Percentiles rank a stretch among this genome's conserved stretches.
Conservation (phyloP, 2,113 vertebrate species). For the Lonchura striata region DNA sequence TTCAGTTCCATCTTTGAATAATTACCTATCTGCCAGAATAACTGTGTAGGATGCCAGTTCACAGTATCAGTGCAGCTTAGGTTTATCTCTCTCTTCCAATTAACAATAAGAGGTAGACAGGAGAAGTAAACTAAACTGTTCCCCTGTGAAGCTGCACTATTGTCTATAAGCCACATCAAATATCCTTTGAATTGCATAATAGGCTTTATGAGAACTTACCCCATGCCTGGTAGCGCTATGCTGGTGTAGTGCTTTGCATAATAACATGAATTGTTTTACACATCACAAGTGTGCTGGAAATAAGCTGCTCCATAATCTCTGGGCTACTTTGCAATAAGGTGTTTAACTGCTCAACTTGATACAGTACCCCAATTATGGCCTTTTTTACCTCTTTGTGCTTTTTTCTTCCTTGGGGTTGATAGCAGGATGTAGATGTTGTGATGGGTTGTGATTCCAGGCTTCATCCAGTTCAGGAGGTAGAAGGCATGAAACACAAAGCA, state of each 20-base stretch:
- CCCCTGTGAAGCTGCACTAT: background rate
- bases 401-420: background rate
- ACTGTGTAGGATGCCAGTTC: background rate
- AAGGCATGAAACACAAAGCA: background rate
- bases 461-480: background rate
- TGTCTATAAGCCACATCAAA: constrained; percentile 23
- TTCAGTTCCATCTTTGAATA: background rate
- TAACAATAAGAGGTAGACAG: background rate
- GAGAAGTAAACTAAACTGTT: background rate
- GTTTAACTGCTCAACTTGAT: background rate
- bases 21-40: background rate
- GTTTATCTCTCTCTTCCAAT: background rate
- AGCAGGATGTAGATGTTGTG: background rate
- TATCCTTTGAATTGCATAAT: constrained; percentile 24
- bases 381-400: background rate
- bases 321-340: background rate
- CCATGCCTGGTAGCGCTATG: background rate
- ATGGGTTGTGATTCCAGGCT: background rate
- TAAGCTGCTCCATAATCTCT: background rate
- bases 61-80: background rate
- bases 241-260: constrained; percentile 10
- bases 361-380: background rate
- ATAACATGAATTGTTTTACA: background rate
- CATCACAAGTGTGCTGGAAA: background rate
- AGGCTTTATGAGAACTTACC: constrained; percentile 5